phyloP scores from a whole-genome alignment of 2,113 vertebrate genomes.

The Tachysurus fulvidraco region DNA sequence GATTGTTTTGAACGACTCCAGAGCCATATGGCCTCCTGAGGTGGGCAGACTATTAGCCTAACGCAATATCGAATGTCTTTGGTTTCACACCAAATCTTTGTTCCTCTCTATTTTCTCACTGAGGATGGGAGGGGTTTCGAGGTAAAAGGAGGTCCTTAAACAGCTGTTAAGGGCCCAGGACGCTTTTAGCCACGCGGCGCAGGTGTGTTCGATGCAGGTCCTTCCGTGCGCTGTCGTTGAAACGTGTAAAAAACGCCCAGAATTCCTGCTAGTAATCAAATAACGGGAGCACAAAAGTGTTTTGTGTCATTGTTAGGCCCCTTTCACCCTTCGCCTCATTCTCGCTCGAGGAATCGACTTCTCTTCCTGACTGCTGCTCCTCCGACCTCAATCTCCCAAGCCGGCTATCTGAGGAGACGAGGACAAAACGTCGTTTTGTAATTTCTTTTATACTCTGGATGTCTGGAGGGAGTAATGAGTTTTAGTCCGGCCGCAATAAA shows the following conservation, averaged over 20 bases:
- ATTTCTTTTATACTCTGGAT: conserved; percentile 72
- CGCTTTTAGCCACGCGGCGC: background rate
- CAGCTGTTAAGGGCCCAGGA: conserved; percentile 11
- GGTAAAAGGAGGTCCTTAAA: background rate
- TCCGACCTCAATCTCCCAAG: conserved; percentile 62
- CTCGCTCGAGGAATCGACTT: conserved; percentile 66
- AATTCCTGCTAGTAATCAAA: conserved; percentile 67
- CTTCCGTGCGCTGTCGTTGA: conserved; percentile 15
- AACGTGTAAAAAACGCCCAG: conserved; percentile 36
- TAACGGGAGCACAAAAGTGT: conserved; percentile 59
- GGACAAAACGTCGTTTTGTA: conserved; percentile 71
- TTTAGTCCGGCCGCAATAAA: conserved; percentile 74
- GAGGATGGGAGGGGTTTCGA: background rate
- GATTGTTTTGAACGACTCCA: conserved; percentile 63
- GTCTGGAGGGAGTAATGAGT: conserved; percentile 75
- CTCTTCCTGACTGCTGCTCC: conserved; percentile 59
- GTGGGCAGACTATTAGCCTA: conserved; percentile 55
- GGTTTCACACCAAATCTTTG: conserved; percentile 47
- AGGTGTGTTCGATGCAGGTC: conserved; percentile 14
- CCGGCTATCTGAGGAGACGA: conserved; percentile 65
- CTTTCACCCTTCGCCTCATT: conserved; percentile 60
- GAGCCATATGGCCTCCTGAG: conserved; percentile 65
- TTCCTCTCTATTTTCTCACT: conserved; percentile 31
- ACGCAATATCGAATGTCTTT: conserved; percentile 59
- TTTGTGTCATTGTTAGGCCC: conserved; percentile 67